Conservation (phyloP, 23 tunicate species). For the Phallusia fumigata region DNA sequence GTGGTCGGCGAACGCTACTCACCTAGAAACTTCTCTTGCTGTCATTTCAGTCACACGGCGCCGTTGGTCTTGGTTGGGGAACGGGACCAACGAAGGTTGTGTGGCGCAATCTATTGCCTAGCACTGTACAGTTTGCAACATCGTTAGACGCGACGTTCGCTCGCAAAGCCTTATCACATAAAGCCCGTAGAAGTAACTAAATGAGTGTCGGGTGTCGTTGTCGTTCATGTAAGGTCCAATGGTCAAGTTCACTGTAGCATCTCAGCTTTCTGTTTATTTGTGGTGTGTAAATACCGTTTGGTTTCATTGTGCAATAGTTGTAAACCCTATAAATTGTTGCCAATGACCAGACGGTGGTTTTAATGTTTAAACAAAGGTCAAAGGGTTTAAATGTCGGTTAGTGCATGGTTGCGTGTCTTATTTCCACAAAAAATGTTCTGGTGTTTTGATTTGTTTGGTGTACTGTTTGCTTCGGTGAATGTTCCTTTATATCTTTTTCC, state of each 20-base stretch:
- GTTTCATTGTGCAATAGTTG: neutral
- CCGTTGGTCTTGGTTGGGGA: conserved; percentile 2
- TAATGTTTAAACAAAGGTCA: neutral
- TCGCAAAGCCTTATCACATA: conserved; percentile 2
- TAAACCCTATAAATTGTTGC: neutral
- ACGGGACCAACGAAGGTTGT: neutral
- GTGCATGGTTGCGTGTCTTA: neutral
- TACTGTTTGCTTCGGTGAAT: neutral
- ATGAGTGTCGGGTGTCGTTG: neutral
- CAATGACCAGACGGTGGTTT: neutral
- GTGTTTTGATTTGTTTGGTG: neutral
- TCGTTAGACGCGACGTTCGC: neutral
- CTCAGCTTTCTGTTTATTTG: neutral
- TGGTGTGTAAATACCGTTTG: neutral
- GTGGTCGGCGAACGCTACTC: neutral
- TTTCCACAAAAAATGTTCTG: neutral
- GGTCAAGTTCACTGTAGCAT: neutral
- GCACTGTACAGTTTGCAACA: neutral
- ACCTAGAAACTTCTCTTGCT: neutral
- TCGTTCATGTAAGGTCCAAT: neutral
- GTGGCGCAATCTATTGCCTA: neutral
- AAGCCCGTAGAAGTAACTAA: neutral
- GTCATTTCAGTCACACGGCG: neutral
- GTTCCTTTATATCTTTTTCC: neutral
- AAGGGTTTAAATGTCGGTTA: neutral